These are phyloP conservation scores for Aphelocoma coerulescens DNA, from an alignment of 2,113 vertebrate species.

Conservation along the genomic window DNA sequence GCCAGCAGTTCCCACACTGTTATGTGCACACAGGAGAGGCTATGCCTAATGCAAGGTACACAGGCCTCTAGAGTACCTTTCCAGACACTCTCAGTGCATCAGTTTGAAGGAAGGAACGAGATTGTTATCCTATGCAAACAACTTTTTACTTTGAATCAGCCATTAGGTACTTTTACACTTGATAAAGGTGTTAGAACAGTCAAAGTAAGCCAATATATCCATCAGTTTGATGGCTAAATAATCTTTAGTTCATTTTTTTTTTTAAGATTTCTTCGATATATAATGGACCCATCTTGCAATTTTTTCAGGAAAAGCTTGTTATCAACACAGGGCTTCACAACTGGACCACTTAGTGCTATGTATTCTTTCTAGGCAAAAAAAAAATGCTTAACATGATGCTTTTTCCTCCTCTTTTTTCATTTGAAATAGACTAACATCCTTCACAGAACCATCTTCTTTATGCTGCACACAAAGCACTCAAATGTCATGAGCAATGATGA, in stretches of 20 bases:
- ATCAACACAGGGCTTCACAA: neutral
- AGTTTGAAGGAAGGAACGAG: neutral
- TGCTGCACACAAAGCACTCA: neutral
- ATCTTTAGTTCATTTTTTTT: neutral
- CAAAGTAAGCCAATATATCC: neutral
- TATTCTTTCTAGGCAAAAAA: neutral
- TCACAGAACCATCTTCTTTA: neutral
- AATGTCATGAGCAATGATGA: neutral
- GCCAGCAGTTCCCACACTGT: neutral
- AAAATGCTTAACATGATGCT: neutral
- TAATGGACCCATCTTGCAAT: neutral
- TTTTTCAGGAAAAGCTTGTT: neutral
- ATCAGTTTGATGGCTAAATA: neutral
- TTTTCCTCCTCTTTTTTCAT: neutral
- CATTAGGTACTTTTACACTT: neutral
- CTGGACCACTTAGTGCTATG: neutral
- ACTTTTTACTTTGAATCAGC: neutral
- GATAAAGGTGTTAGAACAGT: neutral
- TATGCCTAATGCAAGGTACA: neutral
- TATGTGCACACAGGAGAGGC: neutral
- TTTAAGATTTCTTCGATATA: neutral
- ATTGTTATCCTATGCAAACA: neutral
- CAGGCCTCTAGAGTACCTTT: neutral
- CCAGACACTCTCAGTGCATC: neutral
- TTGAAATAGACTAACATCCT: neutral